These are phyloP conservation scores for Ceratosolen fusciceps DNA, from an alignment of 1,140 invertebrate species.

Conservation along the genomic window DNA sequence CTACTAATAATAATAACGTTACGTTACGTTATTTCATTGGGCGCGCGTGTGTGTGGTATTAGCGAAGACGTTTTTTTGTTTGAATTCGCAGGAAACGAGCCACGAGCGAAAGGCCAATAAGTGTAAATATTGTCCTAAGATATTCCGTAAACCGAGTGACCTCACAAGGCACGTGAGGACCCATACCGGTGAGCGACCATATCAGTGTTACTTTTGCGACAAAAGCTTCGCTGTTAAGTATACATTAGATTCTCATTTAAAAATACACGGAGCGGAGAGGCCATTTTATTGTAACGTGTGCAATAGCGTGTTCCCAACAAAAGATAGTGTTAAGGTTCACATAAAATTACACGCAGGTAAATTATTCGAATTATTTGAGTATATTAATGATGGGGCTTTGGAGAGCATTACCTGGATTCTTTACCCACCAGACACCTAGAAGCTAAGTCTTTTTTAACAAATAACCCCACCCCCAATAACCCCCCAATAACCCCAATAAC, in stretches of 20 bases:
- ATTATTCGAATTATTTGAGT: slow-evolving; percentile 22
- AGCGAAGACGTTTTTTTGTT: no score
- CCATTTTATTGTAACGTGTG: slow-evolving; percentile 76
- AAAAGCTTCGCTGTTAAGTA: slow-evolving; percentile 80
- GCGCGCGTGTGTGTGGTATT: no score
- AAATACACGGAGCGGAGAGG: slow-evolving; percentile 74
- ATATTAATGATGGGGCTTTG: not conserved
- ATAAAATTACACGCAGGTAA: slow-evolving; percentile 78
- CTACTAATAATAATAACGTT: no score
- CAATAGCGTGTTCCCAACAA: slow-evolving; percentile 74
- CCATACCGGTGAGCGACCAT: slow-evolving; percentile 81
- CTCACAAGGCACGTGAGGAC: slow-evolving; percentile 73
- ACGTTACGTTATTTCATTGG: no score
- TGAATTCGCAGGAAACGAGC: slow-evolving; percentile 11
- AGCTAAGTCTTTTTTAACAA: no score
- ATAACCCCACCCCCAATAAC: no score
- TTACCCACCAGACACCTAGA: no score
- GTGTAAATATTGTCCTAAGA: slow-evolving; percentile 74
- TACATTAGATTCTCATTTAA: slow-evolving; percentile 76
- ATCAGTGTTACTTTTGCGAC: slow-evolving; percentile 75
- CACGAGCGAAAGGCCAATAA: slow-evolving; percentile 62
- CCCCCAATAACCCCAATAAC: no score
- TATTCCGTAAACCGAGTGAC: slow-evolving; percentile 73
- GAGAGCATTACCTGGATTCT: no score
- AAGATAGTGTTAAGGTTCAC: slow-evolving; percentile 79